phyloP scores from a whole-genome alignment of 2,113 vertebrate genomes.

The Poeciliopsis occidentalis region DNA sequence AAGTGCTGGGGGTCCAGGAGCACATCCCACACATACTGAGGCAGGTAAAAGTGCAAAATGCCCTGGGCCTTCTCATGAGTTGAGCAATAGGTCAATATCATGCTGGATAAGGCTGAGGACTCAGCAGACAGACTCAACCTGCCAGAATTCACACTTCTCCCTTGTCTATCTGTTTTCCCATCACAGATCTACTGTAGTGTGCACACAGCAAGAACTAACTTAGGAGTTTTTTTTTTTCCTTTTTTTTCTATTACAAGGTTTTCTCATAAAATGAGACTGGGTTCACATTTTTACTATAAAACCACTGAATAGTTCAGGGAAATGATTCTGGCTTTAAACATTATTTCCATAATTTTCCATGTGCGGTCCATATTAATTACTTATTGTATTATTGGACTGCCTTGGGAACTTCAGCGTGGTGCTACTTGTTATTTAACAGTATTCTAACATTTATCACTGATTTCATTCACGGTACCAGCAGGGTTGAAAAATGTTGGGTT shows the following conservation, averaged over 20 bases:
- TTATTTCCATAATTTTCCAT: neutral
- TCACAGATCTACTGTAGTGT: conserved; percentile 14
- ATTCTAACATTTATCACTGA: neutral
- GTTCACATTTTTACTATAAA: neutral
- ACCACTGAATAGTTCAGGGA: neutral
- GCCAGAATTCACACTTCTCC: conserved; percentile 61
- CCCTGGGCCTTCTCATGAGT: conserved; percentile 46
- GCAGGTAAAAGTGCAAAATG: conserved; percentile 48
- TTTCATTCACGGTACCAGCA: neutral
- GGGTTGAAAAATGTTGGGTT: neutral
- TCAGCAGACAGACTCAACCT: conserved; percentile 34
- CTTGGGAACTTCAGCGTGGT: neutral
- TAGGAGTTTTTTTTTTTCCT: neutral
- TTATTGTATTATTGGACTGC: neutral
- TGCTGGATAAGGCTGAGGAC: conserved; percentile 50
- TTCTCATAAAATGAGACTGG: conserved; percentile 1
- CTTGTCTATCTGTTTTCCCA: conserved; percentile 27
- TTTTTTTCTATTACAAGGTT: neutral
- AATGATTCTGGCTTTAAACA: neutral
- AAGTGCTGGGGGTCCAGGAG: neutral
- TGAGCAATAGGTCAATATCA: conserved; percentile 57
- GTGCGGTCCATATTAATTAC: neutral
- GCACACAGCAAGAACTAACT: conserved; percentile 10
- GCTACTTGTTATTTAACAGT: neutral
- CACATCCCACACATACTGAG: neutral